Conservation (phyloP, 2,888 invertebrate genomes). For the Standfussiana lucernea region DNA sequence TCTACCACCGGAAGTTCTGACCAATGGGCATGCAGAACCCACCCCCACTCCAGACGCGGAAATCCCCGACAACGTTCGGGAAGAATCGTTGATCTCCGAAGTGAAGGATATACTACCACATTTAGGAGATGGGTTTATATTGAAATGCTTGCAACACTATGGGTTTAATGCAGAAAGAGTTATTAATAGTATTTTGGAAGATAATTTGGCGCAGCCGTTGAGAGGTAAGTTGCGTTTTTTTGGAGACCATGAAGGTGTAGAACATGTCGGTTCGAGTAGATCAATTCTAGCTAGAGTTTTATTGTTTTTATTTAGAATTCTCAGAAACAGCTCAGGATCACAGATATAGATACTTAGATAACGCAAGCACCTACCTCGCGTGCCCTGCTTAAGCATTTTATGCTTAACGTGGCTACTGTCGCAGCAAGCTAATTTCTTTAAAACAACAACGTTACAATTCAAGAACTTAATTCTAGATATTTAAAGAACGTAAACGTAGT, state of each 20-base stretch:
- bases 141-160: constrained; percentile 94
- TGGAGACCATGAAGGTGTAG: not conserved
- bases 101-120: constrained; percentile 95
- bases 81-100: constrained; percentile 90
- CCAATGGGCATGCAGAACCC: constrained; percentile 77
- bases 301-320: no score
- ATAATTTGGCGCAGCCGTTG: constrained; percentile 86
- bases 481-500: no score
- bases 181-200: constrained; percentile 96
- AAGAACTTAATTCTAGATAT: no score
- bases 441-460: no score
- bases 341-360: no score
- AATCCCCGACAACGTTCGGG: constrained; percentile 85
- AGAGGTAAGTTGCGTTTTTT: constrained; percentile 74
- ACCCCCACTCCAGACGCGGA: constrained; percentile 76
- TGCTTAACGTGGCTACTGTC: no score
- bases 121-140: constrained; percentile 94
- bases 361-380: no score
- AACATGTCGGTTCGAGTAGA: no score
- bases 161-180: constrained; percentile 94
- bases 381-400: no score
- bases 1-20: constrained; percentile 56
- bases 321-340: no score
- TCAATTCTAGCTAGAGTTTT: no score
- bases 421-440: no score